Percentiles rank a stretch among this genome's conserved stretches.
phyloP scores from a whole-genome alignment of 2,113 vertebrate genomes.

The Malaclemys terrapin region DNA sequence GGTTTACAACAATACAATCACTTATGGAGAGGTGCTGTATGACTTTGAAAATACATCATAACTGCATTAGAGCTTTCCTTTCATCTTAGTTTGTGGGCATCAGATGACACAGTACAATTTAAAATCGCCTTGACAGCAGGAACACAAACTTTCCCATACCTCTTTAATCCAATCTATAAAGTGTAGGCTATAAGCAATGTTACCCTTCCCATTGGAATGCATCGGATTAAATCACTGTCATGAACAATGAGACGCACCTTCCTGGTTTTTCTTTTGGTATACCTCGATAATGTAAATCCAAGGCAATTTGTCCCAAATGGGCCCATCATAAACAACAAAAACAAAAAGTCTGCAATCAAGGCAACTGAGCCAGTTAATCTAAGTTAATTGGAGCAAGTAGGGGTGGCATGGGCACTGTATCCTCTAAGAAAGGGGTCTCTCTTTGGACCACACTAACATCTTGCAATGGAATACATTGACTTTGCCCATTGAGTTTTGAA shows the following conservation, averaged over 20 bases:
- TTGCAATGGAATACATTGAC: background rate
- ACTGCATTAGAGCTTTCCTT: background rate
- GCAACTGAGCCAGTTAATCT: background rate
- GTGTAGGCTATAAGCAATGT: background rate
- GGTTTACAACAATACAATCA: conserved; percentile 97
- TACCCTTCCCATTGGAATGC: fast-evolving
- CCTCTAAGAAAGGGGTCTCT: background rate
- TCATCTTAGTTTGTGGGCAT: background rate
- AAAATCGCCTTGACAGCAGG: background rate
- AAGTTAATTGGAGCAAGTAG: background rate
- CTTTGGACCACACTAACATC: background rate
- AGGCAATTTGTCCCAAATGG: background rate
- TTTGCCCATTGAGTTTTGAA: background rate
- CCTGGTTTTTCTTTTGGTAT: background rate
- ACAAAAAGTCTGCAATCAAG: background rate
- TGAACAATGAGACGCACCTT: fast-evolving
- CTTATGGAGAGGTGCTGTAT: conserved; percentile 93
- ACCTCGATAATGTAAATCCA: background rate
- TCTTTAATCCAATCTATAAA: background rate
- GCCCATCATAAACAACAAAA: background rate
- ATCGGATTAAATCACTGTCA: background rate
- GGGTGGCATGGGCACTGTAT: background rate
- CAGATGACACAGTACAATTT: background rate
- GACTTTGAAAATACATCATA: background rate
- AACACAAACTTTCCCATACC: background rate